A percentile compares a stretch with the other conserved stretches of the same genome.
These are phyloP conservation scores for Heliconius hermathena DNA, from an alignment of 1,140 invertebrate species.

Conservation along the genomic window DNA sequence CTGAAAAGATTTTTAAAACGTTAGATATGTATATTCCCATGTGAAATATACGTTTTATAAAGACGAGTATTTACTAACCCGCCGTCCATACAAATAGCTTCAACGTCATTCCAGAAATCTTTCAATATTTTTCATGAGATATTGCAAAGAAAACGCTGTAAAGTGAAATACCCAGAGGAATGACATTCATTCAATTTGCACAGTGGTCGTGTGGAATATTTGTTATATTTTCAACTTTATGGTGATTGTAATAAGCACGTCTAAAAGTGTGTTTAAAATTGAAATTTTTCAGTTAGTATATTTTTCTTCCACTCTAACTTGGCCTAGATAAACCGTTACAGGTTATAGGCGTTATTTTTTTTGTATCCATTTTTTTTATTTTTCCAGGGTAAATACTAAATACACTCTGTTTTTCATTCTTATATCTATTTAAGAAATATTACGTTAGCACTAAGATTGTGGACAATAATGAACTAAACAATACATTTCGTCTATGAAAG, in stretches of 20 bases:
- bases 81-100: constrained; percentile 23
- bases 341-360: not conserved
- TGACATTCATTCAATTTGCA: constrained; percentile 53
- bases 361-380: too few species aligned
- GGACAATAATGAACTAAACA: too few species aligned
- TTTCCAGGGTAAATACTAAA: too few species aligned
- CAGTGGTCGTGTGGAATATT: constrained; percentile 22
- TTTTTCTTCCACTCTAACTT: constrained; percentile 11
- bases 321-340: not conserved
- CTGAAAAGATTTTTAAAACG: not conserved
- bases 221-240: constrained; percentile 35
- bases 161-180: constrained; percentile 49
- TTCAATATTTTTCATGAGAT: constrained; percentile 47
- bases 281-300: not conserved
- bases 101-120: constrained; percentile 34
- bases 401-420: too few species aligned
- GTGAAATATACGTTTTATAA: constrained; percentile 1
- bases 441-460: too few species aligned
- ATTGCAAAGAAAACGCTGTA: constrained; percentile 46
- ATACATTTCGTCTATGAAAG: too few species aligned
- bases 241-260: constrained; percentile 22
- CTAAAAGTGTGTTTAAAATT: not conserved
- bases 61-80: constrained; percentile 17
- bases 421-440: too few species aligned
- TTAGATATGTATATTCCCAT: not conserved